Percentiles rank a stretch among this genome's conserved stretches.
phyloP scores from a whole-genome alignment of 1,140 invertebrate genomes.

The Rhyzopertha dominica region DNA sequence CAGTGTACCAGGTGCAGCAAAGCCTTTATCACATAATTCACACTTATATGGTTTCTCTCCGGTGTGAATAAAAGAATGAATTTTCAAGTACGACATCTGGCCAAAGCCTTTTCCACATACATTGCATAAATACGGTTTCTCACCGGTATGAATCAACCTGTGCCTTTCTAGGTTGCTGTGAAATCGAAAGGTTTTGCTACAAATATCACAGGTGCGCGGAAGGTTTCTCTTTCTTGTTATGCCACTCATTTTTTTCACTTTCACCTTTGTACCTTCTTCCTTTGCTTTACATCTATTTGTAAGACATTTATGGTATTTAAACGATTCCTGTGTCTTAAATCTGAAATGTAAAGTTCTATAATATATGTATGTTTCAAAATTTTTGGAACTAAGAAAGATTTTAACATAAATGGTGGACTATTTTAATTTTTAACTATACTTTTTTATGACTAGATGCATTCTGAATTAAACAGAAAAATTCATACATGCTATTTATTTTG shows the following conservation, averaged over 20 bases:
- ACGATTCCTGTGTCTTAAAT: conserved; percentile 3
- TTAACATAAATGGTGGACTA: too few species aligned
- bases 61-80: conserved; percentile 50
- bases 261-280: conserved; percentile 14
- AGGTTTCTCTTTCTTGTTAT: too few species aligned
- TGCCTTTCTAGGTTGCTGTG: conserved; percentile 48
- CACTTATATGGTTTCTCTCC: conserved; percentile 27
- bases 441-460: too few species aligned
- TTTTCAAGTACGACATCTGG: conserved; percentile 57
- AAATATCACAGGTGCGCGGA: conserved; percentile 14
- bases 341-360: conserved; percentile 5
- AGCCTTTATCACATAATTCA: conserved; percentile 20
- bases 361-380: background rate
- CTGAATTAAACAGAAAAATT: too few species aligned
- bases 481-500: too few species aligned
- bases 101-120: conserved; percentile 70
- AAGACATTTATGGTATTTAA: conserved; percentile 5
- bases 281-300: conserved; percentile 10
- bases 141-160: conserved; percentile 64
- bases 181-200: conserved; percentile 17
- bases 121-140: conserved; percentile 68
- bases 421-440: too few species aligned
- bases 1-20: conserved; percentile 12
- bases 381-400: too few species aligned
- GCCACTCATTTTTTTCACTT: conserved; percentile 2